These are phyloP conservation scores for Stigmatopora nigra DNA, from an alignment of 2,113 vertebrate species.

Conservation along the genomic window DNA sequence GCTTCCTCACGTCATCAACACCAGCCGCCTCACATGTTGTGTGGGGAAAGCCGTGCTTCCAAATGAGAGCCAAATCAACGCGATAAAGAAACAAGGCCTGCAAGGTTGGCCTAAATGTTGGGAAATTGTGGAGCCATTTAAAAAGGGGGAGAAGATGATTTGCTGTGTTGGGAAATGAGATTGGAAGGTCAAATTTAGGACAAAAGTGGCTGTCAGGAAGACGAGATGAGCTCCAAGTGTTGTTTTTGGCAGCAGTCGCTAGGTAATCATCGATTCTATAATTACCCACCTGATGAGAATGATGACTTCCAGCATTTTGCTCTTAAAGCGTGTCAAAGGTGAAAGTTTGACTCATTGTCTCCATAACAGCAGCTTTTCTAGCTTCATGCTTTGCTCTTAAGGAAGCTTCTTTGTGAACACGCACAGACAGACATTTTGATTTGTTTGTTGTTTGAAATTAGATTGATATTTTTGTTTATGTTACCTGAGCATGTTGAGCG, in stretches of 20 bases:
- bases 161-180: conserved; percentile 75
- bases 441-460: no score
- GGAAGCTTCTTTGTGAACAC: no score
- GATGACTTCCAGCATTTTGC: conserved; percentile 43
- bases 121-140: conserved; percentile 8
- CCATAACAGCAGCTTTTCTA: neutral
- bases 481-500: no score
- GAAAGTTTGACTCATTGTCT: conserved; percentile 26
- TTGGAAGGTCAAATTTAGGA: conserved; percentile 80
- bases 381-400: neutral
- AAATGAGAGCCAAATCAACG: conserved; percentile 79
- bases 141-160: conserved; percentile 57
- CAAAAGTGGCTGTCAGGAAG: conserved; percentile 81
- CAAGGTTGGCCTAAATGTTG: conserved; percentile 40
- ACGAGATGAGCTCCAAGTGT: conserved; percentile 79
- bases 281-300: conserved; percentile 41
- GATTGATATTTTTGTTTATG: no score
- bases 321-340: conserved; percentile 41
- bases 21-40: conserved; percentile 24
- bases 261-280: conserved; percentile 54
- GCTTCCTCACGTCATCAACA: conserved; percentile 79
- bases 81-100: conserved; percentile 53
- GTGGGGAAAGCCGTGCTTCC: conserved; percentile 68
- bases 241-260: conserved; percentile 71
- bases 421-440: no score